These are phyloP conservation scores for Ectropis grisescens DNA, from an alignment of 1,140 invertebrate species.

Conservation along the genomic window DNA sequence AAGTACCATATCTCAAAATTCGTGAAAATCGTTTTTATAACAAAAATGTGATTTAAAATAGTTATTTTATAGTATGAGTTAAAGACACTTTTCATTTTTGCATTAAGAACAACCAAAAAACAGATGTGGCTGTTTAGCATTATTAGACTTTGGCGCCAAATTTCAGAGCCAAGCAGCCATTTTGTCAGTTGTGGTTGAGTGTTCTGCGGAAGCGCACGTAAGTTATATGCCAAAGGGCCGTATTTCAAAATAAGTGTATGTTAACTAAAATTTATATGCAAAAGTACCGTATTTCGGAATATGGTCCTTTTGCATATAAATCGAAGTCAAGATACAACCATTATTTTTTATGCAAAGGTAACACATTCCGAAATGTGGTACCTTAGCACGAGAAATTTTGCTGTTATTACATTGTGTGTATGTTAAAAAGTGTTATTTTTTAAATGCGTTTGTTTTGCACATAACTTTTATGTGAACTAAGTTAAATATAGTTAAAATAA, in stretches of 20 bases:
- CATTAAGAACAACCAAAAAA: background rate
- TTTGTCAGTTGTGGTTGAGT: background rate
- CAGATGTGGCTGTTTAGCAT: background rate
- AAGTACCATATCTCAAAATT: background rate
- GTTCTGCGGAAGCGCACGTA: background rate
- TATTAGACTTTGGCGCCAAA: background rate
- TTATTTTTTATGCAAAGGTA: background rate
- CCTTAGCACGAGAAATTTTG: background rate
- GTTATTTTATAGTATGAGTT: background rate
- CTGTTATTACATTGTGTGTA: background rate
- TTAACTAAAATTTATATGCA: no score
- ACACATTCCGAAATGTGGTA: background rate
- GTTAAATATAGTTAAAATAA: no score
- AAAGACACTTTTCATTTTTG: background rate
- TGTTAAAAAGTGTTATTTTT: background rate
- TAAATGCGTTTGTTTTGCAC: background rate
- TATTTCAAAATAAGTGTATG: no score
- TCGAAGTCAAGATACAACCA: background rate
- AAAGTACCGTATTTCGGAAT: background rate
- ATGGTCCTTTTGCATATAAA: background rate
- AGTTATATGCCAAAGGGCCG: background rate
- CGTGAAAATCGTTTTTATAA: background rate
- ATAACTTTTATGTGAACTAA: background rate
- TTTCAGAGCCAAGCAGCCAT: constrained; percentile 1
- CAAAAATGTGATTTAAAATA: constrained; percentile 1